These are phyloP conservation scores for Heterodera schachtii DNA, from an alignment of 1,140 invertebrate species.

Conservation along the genomic window DNA sequence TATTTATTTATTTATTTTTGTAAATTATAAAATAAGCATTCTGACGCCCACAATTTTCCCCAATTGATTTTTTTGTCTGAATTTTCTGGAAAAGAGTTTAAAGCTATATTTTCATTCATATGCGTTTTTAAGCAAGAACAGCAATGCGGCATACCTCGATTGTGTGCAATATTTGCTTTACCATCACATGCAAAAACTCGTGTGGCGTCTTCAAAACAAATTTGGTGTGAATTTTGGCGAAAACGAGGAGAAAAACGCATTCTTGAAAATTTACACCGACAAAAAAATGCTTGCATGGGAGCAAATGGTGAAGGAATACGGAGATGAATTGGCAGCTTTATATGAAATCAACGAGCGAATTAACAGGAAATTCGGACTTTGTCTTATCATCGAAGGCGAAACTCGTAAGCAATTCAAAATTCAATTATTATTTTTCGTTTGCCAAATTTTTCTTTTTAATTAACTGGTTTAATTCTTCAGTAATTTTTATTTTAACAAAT, in stretches of 20 bases:
- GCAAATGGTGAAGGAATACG: neutral
- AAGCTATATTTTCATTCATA: too few relatives aligned
- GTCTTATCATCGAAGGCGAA: neutral
- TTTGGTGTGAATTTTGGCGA: neutral
- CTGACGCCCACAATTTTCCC: too few relatives aligned
- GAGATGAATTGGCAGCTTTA: neutral
- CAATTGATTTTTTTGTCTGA: too few relatives aligned
- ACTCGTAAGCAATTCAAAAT: neutral
- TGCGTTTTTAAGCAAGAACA: too few relatives aligned
- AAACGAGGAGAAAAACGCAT: too few relatives aligned
- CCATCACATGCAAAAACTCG: neutral
- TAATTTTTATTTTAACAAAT: neutral
- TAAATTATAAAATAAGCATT: too few relatives aligned
- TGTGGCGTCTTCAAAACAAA: neutral
- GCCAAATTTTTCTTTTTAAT: too few relatives aligned
- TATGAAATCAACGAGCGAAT: neutral
- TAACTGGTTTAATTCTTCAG: too few relatives aligned
- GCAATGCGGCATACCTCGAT: neutral
- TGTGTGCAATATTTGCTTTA: neutral
- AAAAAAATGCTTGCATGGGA: neutral
- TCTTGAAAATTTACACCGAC: neutral
- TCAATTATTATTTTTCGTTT: too few relatives aligned
- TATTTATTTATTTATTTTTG: too few relatives aligned
- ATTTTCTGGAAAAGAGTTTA: too few relatives aligned
- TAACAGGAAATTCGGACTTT: neutral